phyloP scores from a whole-genome alignment of 2,888 invertebrate genomes.

The Drosophila macrospina region DNA sequence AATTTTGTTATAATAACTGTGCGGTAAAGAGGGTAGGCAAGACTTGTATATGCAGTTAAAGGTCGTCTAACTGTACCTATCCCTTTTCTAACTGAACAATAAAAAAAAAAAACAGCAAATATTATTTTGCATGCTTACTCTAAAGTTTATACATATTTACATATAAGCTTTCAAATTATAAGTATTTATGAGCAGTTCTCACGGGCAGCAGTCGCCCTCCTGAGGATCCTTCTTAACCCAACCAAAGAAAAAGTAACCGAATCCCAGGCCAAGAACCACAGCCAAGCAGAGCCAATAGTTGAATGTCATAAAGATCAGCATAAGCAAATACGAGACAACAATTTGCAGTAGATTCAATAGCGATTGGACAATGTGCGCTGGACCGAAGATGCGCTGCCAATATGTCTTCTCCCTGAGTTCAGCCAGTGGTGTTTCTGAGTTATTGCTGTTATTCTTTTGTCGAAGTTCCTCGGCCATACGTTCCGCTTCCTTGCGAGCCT shows the following conservation, averaged over 20 bases:
- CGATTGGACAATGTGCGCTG: conserved; percentile 80
- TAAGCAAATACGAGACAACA: conserved; percentile 82
- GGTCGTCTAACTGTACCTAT: not conserved
- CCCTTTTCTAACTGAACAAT: conserved; percentile 13
- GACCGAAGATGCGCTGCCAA: conserved; percentile 69
- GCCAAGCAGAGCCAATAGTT: conserved; percentile 85
- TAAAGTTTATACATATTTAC: conserved; percentile 3
- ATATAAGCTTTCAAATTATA: conserved; percentile 5
- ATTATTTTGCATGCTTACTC: conserved; percentile 7
- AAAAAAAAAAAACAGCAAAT: conserved; percentile 5
- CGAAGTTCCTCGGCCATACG: conserved; percentile 64
- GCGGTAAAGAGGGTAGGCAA: conserved; percentile 48
- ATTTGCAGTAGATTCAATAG: conserved; percentile 82
- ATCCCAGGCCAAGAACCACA: conserved; percentile 81
- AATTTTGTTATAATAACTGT: conserved; percentile 54
- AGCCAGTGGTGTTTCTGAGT: conserved; percentile 67
- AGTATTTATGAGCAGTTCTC: conserved; percentile 7
- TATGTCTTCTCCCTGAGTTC: conserved; percentile 62
- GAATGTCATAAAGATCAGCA: conserved; percentile 84
- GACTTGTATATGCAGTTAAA: conserved; percentile 40
- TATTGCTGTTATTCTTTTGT: conserved; percentile 48
- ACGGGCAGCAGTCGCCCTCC: conserved; percentile 83
- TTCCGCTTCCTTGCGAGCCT: conserved; percentile 65
- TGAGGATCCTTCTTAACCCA: conserved; percentile 80
- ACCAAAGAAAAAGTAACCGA: conserved; percentile 84